Conservation (phyloP, 2,113 vertebrate species). For the Pimephales promelas region DNA sequence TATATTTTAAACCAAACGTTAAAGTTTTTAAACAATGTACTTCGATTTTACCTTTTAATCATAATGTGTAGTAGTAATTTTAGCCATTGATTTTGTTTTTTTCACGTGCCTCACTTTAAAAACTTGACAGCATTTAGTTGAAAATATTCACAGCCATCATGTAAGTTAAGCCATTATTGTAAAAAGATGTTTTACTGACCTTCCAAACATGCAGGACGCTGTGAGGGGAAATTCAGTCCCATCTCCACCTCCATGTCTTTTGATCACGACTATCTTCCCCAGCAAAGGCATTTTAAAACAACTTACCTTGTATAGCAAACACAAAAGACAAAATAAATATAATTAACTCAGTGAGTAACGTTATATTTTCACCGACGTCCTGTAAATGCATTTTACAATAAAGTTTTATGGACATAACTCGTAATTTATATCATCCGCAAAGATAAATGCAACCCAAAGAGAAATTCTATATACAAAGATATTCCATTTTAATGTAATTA, state of each 20-base stretch:
- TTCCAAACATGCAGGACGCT: slow-evolving; percentile 85
- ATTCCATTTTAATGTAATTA: not conserved
- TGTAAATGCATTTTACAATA: not conserved
- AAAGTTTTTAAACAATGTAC: not conserved
- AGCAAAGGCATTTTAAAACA: slow-evolving; percentile 79
- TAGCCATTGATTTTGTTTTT: not conserved
- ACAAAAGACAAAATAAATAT: not conserved
- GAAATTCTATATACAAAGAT: not conserved
- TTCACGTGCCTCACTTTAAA: not conserved
- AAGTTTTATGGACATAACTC: not conserved
- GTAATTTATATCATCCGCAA: not conserved
- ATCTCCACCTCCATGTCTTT: slow-evolving; percentile 80
- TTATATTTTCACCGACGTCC: not conserved
- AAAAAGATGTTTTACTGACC: slow-evolving; percentile 72
- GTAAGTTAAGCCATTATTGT: not conserved
- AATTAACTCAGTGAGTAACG: not conserved
- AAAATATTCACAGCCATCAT: not conserved
- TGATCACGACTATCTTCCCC: slow-evolving; percentile 85
- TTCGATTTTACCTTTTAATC: not conserved
- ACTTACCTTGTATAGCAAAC: slow-evolving; percentile 46
- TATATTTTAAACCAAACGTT: not conserved
- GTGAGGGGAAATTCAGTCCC: slow-evolving; percentile 85
- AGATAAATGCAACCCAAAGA: not conserved
- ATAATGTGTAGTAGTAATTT: not conserved
- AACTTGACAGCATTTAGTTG: not conserved